Evolutionary conservation across 2,113 vertebrate species (phyloP).

Genomic region (Hyla sarda): DNA sequence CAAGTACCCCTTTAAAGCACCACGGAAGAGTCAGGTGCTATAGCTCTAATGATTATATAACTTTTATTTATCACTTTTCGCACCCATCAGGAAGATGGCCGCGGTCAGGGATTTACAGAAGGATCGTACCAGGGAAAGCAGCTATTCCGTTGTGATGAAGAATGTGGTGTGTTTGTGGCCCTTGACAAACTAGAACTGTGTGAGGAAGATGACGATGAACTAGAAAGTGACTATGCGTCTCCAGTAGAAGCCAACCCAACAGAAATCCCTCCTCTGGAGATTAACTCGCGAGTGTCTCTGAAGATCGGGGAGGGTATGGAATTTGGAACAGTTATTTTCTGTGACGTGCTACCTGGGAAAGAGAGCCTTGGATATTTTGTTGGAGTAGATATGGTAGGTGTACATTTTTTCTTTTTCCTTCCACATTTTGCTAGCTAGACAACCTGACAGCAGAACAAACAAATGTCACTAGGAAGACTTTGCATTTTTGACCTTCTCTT

Average conservation of each 20-base stretch:
- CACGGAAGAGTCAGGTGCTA: neutral
- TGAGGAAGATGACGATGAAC: constrained; percentile 85
- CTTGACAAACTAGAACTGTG: constrained; percentile 94
- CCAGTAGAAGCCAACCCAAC: constrained; percentile 83
- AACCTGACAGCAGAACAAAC: no score
- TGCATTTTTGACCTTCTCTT: no score
- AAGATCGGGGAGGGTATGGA: constrained; percentile 90
- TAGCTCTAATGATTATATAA: neutral
- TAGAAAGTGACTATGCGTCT: constrained; percentile 85
- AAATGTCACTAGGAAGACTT: no score
- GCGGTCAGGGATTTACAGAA: constrained; percentile 95
- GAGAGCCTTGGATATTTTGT: constrained; percentile 96
- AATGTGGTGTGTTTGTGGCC: constrained; percentile 96
- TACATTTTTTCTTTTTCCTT: neutral
- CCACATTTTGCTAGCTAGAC: no score
- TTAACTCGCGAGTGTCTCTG: constrained; percentile 94
- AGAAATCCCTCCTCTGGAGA: constrained; percentile 88
- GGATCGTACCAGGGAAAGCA: constrained; percentile 96
- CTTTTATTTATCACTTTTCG: neutral
- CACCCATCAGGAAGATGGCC: constrained; percentile 88
- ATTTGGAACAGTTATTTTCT: constrained; percentile 96
- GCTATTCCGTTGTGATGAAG: constrained; percentile 95
- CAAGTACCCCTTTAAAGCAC: no score
- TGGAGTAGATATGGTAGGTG: constrained; percentile 97
- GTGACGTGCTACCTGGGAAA: constrained; percentile 93